These are phyloP conservation scores for Loris lydekkerianus DNA, from an alignment of 2,797 vertebrate species.

Conservation along the genomic window DNA sequence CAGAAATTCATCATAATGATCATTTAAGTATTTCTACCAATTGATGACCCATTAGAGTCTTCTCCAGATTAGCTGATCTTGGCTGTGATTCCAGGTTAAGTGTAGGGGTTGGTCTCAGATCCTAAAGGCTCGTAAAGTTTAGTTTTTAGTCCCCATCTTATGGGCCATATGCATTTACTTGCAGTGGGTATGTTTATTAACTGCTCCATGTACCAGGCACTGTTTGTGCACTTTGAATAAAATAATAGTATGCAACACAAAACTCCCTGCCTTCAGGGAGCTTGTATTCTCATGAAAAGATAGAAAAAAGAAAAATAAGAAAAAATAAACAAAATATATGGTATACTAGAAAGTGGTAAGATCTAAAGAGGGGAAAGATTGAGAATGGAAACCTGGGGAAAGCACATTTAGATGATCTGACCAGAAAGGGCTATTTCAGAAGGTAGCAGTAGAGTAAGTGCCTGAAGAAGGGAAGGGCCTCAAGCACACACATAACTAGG, in stretches of 20 bases:
- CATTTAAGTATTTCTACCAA: background rate
- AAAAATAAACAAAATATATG: background rate
- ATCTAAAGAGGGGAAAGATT: background rate
- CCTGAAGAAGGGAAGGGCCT: background rate
- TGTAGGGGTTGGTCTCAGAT: background rate
- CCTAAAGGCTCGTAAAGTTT: background rate
- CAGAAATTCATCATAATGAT: background rate
- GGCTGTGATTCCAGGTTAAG: background rate
- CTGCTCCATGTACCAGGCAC: background rate
- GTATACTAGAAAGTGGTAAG: background rate
- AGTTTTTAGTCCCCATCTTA: background rate
- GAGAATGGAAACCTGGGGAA: background rate
- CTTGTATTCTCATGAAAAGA: background rate
- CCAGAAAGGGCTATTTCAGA: background rate
- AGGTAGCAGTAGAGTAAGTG: background rate
- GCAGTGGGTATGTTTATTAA: background rate
- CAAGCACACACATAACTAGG: background rate
- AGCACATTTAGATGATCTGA: background rate
- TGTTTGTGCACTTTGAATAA: background rate
- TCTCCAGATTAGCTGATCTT: background rate
- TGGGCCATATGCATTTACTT: background rate
- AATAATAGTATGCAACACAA: background rate
- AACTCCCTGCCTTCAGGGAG: accelerated
- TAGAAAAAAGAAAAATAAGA: background rate
- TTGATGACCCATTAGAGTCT: background rate